Evolutionary conservation across 2,113 vertebrate species (phyloP), one percentile per base, ranked within the genome.

Genomic region (Chascanopsetta lugubris): DNA sequence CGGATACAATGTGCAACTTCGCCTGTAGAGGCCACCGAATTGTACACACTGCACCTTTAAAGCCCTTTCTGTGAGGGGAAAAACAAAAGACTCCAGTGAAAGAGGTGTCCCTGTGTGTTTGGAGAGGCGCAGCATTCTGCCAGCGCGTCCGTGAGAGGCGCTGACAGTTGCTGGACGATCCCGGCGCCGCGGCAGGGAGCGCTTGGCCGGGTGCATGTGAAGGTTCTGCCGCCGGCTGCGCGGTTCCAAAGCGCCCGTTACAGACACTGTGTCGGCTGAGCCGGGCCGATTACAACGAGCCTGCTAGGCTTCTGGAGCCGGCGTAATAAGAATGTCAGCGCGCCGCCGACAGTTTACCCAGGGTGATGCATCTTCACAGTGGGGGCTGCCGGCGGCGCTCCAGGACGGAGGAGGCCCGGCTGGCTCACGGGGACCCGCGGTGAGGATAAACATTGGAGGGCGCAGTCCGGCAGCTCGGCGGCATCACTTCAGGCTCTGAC

Each of bases 271-370:
- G 61, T 49, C 49, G 38, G 47, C n/a, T n/a, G 40, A 47, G 61
- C 40, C 68, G 70, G 62, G 36, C 69, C 65, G 71, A 63, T 71
- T 59, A 22, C 61, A 72, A 75, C 43, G 20, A 25, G 55, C 24
- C 66, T 67, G 79, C 75, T 79, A 70, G 71, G 73, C 61, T 84
- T 82, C 83, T 73, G 53, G 64, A 77, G 66, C 47, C 48, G 46
- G 59, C 15, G 58, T 61, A 59, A 66, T 53, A 80, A 77, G 80
- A 87, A 88, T 76, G 82, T 75, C 78, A 74, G 56, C 0, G 29
- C 65, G 75, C 51, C 65, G 75, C 51, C 65, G 79, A 79, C 68
- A 74, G 76, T 80, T 83, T 71, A 83, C 60, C 69, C 54, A 24
- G 59, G 64, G 61, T 50, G 57, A 79, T 85, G 62, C 66, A 71